phyloP scores from a whole-genome alignment of 2,113 vertebrate species.

The Donacobius atricapilla region DNA sequence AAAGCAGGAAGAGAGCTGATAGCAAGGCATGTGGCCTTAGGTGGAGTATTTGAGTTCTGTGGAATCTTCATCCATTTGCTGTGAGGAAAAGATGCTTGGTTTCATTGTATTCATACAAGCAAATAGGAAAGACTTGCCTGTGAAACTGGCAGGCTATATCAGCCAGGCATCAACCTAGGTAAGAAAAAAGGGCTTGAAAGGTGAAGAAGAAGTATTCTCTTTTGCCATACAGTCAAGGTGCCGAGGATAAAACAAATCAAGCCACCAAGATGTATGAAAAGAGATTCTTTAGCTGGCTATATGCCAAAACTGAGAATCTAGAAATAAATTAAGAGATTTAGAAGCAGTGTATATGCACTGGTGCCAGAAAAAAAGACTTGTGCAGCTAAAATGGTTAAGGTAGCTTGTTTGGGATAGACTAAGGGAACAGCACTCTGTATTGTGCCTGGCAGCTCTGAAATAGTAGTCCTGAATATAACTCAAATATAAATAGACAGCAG shows the following conservation, averaged over 20 bases:
- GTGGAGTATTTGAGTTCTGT: background rate
- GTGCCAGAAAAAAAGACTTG: background rate
- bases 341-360: accelerated
- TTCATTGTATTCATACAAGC: background rate
- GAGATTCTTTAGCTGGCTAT: background rate
- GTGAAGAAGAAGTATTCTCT: background rate
- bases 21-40: background rate
- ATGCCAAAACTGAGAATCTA: background rate
- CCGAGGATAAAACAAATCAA: background rate
- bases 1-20: background rate
- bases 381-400: background rate
- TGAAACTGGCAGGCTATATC: background rate
- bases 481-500: background rate
- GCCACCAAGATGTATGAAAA: background rate
- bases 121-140: background rate
- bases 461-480: background rate
- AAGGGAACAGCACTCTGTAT: background rate
- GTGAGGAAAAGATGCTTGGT: background rate
- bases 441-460: background rate
- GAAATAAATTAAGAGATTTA: background rate
- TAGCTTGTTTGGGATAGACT: background rate
- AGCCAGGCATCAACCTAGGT: background rate
- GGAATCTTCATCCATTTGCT: background rate
- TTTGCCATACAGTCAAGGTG: background rate
- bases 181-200: background rate